Evolutionary conservation across 2,888 invertebrate genomes (phyloP).

Genomic region (Dastarcus helophoroides): DNA sequence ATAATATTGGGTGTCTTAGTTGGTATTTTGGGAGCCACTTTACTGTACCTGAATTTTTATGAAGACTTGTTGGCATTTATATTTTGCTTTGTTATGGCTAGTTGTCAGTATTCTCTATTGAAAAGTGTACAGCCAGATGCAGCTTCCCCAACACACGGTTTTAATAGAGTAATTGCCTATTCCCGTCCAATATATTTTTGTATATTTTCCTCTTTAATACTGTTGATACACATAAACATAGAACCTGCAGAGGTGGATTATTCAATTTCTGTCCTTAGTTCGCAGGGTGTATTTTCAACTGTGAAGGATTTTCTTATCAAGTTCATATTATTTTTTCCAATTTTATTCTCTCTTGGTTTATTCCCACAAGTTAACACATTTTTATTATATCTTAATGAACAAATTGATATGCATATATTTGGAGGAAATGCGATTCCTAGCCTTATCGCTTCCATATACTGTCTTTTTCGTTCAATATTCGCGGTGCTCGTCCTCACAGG

Average conservation of each 20-base stretch:
- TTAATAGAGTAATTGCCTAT: constrained; percentile 88
- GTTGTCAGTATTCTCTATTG: constrained; percentile 91
- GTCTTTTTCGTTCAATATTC: constrained; percentile 66
- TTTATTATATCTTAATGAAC: constrained; percentile 91
- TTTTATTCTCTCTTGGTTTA: constrained; percentile 88
- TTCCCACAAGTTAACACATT: constrained; percentile 98
- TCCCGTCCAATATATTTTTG: constrained; percentile 91
- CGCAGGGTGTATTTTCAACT: constrained; percentile 50
- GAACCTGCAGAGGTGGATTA: constrained; percentile 10
- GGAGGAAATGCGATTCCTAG: constrained; percentile 83
- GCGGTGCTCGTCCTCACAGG: constrained; percentile 74
- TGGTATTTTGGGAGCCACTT: constrained; percentile 70
- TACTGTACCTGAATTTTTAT: constrained; percentile 77
- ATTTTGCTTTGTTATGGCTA: constrained; percentile 95
- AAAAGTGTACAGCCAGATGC: constrained; percentile 99
- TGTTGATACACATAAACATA: constrained; percentile 27
- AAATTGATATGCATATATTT: constrained; percentile 82
- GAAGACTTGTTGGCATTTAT: constrained; percentile 86
- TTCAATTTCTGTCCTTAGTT: constrained; percentile 29
- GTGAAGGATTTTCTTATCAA: constrained; percentile 65
- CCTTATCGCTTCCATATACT: constrained; percentile 71
- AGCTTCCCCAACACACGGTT: constrained; percentile 96
- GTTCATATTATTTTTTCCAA: constrained; percentile 80
- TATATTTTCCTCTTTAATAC: constrained; percentile 48
- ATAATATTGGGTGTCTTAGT: constrained; percentile 76